These are phyloP conservation scores for Corythucha ciliata DNA, from an alignment of 2,888 invertebrate species.

Conservation along the genomic window DNA sequence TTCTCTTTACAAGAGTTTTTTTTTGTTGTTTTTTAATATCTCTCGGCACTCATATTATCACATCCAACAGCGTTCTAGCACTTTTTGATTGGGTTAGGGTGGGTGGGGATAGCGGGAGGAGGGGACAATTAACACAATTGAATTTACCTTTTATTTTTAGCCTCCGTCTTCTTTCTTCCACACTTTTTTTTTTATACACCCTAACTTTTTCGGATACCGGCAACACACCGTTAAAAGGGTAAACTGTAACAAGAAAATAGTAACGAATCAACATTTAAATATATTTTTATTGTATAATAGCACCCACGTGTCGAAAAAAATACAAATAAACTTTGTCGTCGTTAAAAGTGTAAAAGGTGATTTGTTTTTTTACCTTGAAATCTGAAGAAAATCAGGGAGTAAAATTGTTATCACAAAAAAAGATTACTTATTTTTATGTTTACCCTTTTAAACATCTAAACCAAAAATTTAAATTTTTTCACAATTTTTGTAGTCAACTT, in stretches of 20 bases:
- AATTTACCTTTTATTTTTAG: conserved; percentile 12
- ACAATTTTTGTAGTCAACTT: conserved; percentile 16
- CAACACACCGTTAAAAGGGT: neutral
- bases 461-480: conserved; percentile 15
- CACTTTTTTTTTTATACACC: conserved; percentile 1
- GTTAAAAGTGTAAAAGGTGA: too few relatives aligned
- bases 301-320: too few relatives aligned
- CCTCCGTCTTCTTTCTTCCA: conserved; percentile 5
- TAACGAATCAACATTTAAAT: too few relatives aligned
- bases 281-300: too few relatives aligned
- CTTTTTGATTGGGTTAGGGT: conserved; percentile 26
- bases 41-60: conserved; percentile 30
- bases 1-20: conserved; percentile 11
- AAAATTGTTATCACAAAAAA: conserved; percentile 16
- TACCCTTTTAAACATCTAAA: conserved; percentile 25
- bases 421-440: conserved; percentile 14
- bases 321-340: too few relatives aligned
- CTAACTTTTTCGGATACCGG: conserved; percentile 6
- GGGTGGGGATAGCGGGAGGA: conserved; percentile 20
- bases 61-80: conserved; percentile 31
- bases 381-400: conserved; percentile 17
- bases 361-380: too few relatives aligned
- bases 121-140: conserved; percentile 18
- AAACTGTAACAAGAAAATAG: too few relatives aligned
- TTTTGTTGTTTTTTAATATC: conserved; percentile 16